Base-by-base conservation (phyloP, 2,797 vertebrate genomes). In the Choloepus didactylus region DNA sequence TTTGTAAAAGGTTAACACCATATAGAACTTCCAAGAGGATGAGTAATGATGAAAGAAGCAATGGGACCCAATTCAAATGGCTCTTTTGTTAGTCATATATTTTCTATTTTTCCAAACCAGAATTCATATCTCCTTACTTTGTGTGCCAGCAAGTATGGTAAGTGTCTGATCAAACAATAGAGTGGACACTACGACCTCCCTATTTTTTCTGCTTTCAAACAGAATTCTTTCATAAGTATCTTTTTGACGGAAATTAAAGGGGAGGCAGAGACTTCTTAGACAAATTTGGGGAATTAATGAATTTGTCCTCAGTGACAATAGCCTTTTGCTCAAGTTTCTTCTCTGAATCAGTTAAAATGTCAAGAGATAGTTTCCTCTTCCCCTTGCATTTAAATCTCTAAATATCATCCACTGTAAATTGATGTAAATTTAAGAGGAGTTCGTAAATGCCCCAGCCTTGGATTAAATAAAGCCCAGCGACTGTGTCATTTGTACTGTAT, bases 181-280 rank as follows among this genome's bases (percentile, higher is more conserved):
- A 44, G 1, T 46, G 16, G 15, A 27, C 0, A 11, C 0, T 23
- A 60, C 56, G 41, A 1, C 0, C 54, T 38, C 10, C 6, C 14
- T 1, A 29, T 11, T 16, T 67, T 91, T n/a, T 7, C 54, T 75
- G 29, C 29, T 54, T 91, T 44, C 29, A 54, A 46, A 49, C 1
- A 8, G 3, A 86, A 29, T 3, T 89, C 35, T 54, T 54, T 56
- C 27, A 69, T 72, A 54, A 54, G 16, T n/a, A 75, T 75, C 18
- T 73, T 62, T 23, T 69, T 62, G 23, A 14, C 4, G 89, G 86
- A 72, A 38, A 5, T 76, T 72, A 66, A 29, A 51, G 35, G 3
- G 1, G 3, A 25, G 60, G 3, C 16, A 29, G 38, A 16, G 3
- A 64, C 66, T 51, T 66, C 19, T 56, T 4, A 31, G 27, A 2